Evolutionary conservation across 2,113 vertebrate species (phyloP), one percentile per base, ranked within the genome.

Genomic region (Gambusia holbrooki): DNA sequence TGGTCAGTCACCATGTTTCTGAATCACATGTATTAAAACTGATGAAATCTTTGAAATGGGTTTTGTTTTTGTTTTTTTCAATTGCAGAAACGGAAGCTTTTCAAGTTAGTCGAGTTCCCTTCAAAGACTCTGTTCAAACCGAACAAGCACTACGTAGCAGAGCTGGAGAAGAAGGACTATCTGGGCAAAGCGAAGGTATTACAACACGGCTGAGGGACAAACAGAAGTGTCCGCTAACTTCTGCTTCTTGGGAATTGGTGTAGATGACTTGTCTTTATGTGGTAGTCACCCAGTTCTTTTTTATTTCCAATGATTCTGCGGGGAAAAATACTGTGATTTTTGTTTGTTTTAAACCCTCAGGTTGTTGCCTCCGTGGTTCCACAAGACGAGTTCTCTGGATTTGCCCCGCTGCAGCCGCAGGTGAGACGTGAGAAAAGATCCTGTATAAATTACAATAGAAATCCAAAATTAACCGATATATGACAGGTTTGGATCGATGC

Each of bases 81-180:
- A 5, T 69, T 68, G 77, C 91, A 99, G 98, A 99, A 97, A 73
- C 96, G 97, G 91, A 97, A 96, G 77, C 84, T 95, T 60, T 98
- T 93, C 22, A 93, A 96, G 32, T 93, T 91, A 0, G 93, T 96
- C 10, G 89, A 93, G 79, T 92, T 98, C 74, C 96, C 95, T 0
- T 51, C 35, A 0, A 96, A 96, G 67, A 90, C 92, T 84, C 78
- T 99, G 3, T 99, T 99, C 32, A 94, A 95, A 75, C 98, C 98
- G 0, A 98, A 98, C 0, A 97, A 97, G 88, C 92, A 93, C 81
- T 96, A 98, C n/a, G 97, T 99, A 77, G 97, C 97, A 72, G 96
- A 99, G 89, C 91, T 99, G 90, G 96, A 95, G 91, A 98, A 97
- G 93, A 99, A 97, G 84, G 97, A 99, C 89, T 99, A 97, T 81